Evolutionary conservation across 1,140 invertebrate genomes (phyloP).

Genomic region (Saccostrea cuccullata): DNA sequence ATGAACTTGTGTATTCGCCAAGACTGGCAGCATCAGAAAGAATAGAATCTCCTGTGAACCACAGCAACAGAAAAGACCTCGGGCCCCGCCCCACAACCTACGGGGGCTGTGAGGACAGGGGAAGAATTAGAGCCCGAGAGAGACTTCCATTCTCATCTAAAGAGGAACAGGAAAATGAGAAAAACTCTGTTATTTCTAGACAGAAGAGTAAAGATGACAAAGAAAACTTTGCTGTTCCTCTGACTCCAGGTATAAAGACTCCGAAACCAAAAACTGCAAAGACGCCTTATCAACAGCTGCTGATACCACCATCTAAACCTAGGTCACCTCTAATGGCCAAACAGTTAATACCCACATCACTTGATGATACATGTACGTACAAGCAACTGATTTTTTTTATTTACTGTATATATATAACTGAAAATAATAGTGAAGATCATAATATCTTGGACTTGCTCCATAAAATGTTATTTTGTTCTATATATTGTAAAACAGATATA

Average conservation of each 20-base stretch:
- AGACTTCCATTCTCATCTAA: slow-evolving; percentile 61
- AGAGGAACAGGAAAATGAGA: slow-evolving; percentile 54
- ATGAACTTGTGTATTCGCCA: slow-evolving; percentile 21
- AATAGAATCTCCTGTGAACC: not conserved
- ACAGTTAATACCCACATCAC: slow-evolving; percentile 62
- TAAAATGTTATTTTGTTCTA: no score
- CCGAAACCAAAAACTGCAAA: slow-evolving; percentile 50
- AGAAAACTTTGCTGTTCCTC: slow-evolving; percentile 78
- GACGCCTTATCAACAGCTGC: slow-evolving; percentile 41
- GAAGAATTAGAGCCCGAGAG: slow-evolving; percentile 64
- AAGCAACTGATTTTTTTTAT: not conserved
- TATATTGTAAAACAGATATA: no score
- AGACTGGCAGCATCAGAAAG: not conserved
- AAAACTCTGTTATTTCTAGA: slow-evolving; percentile 48
- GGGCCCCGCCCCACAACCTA: slow-evolving; percentile 49
- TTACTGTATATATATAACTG: no score
- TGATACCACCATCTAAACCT: slow-evolving; percentile 49
- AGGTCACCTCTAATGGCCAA: slow-evolving; percentile 66
- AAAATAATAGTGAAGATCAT: no score
- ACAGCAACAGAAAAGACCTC: slow-evolving; percentile 43
- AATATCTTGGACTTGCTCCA: no score
- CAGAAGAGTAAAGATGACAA: slow-evolving; percentile 65
- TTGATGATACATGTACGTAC: slow-evolving; percentile 72
- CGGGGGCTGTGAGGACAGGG: slow-evolving; percentile 58
- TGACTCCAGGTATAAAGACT: slow-evolving; percentile 64